Evolutionary conservation across 2,888 invertebrate genomes (phyloP), one percentile per base, ranked within the genome.

Genomic region (Eilema griseolum): DNA sequence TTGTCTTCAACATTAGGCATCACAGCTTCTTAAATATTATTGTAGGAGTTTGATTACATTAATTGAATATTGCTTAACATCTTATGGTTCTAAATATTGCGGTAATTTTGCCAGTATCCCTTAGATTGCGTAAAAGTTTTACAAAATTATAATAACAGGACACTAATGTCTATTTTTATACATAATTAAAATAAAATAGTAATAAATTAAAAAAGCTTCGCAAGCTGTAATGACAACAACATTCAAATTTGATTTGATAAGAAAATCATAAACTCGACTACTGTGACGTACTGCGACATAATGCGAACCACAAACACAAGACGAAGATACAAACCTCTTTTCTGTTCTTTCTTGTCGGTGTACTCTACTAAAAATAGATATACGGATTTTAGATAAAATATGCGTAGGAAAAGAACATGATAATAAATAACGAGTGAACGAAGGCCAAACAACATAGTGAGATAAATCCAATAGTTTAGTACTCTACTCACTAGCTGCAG

Each of bases 361-460:
- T 52, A 52, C 52, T n/a, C 52, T 74, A 52, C 77, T 84, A 71
- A 78, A 85, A 86, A 86, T 86, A 85, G 71, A 74, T 67, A 74
- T 67, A 76, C 70, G 68, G 76, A 75, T 70, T 78, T 66, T 73
- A 77, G 82, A 80, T 83, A 81, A 82, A 78, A 84, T 85, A 87
- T 85, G 83, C 83, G 81, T 82, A 85, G 84, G 77, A 78, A 73
- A 86, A 82, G 85, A 83, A 79, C 73, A 75, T 79, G 74, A 75
- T 84, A 82, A 81, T 83, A 86, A 84, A 86, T 83, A 83, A 81
- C 83, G 68, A 69, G 72, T 65, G 77, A 78, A 77, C 78, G 86
- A 86, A 87, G 87, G 86, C 83, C 86, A 83, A 86, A 85, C 79
- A 81, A 80, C 80, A 78, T 77, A 75, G 73, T 81, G 69, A 83